Evolutionary conservation across 2,888 invertebrate species (phyloP).

Genomic region (Agelastica alni): DNA sequence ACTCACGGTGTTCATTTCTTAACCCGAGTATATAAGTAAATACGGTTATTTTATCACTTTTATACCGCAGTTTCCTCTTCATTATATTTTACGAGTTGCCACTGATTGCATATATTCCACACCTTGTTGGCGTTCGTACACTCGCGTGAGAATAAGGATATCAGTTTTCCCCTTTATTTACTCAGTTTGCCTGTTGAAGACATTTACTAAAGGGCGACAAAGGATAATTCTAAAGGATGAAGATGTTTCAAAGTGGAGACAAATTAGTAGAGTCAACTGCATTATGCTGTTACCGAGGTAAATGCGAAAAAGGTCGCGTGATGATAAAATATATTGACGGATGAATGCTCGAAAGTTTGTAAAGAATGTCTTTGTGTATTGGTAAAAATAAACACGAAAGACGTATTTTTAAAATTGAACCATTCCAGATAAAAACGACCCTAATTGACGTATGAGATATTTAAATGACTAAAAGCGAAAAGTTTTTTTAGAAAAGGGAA

Average conservation of each 20-base stretch:
- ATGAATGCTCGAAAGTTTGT: too few species aligned
- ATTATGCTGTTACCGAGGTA: conserved; percentile 9
- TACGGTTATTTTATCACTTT: conserved; percentile 14
- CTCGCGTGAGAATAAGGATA: conserved; percentile 21
- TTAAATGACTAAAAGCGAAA: too few species aligned
- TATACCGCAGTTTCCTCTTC: conserved; percentile 6
- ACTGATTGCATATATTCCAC: conserved; percentile 21
- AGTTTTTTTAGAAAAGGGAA: too few species aligned
- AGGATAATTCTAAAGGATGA: conserved; percentile 30
- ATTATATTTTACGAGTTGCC: conserved; percentile 23
- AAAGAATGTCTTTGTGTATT: too few species aligned
- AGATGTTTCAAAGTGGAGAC: conserved; percentile 20
- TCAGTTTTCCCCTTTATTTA: conserved; percentile 44
- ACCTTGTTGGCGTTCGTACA: conserved; percentile 2
- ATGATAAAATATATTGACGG: conserved; percentile 10
- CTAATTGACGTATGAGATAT: too few species aligned
- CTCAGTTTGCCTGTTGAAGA: conserved; percentile 43
- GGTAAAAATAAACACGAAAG: too few species aligned
- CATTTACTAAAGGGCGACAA: conserved; percentile 36
- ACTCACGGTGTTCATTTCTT: not conserved
- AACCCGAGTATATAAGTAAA: conserved; percentile 6
- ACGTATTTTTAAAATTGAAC: too few species aligned
- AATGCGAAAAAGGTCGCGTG: conserved; percentile 6
- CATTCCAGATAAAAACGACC: too few species aligned
- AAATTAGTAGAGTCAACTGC: conserved; percentile 28